These are phyloP conservation scores for Anas flavirostris DNA, from an alignment of 2,797 vertebrate genomes.

Conservation along the genomic window DNA sequence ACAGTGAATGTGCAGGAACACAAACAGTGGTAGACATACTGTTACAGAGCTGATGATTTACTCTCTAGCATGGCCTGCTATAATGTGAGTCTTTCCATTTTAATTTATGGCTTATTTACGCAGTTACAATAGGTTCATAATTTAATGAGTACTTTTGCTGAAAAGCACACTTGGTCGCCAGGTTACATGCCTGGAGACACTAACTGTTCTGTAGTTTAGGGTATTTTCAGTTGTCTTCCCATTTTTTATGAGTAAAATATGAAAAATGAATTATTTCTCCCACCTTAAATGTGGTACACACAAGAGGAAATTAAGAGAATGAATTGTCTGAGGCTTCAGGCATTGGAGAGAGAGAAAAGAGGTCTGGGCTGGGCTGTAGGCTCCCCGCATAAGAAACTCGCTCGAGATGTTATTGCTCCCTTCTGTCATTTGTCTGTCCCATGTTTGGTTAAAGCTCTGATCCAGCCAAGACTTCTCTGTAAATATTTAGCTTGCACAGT, in stretches of 20 bases:
- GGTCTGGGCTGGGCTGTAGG: background rate
- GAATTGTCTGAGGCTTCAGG: background rate
- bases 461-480: conserved; percentile 36
- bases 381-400: background rate
- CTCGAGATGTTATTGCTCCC: background rate
- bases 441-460: conserved; percentile 32
- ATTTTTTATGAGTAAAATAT: background rate
- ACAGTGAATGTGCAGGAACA: background rate
- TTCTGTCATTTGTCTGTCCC: background rate
- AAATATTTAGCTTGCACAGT: conserved; percentile 46
- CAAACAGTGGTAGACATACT: background rate
- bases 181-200: background rate
- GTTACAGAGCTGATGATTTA: background rate
- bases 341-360: conserved; percentile 4
- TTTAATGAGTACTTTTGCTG: background rate
- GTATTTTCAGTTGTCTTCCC: background rate
- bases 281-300: conserved; percentile 18
- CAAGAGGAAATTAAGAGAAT: conserved; percentile 14
- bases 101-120: background rate
- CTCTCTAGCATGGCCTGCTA: background rate
- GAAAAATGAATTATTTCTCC: background rate
- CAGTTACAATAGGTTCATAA: background rate
- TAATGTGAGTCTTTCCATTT: background rate
- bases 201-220: background rate
- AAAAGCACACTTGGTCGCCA: background rate